Evolutionary conservation across 2,888 invertebrate species (phyloP).

Genomic region (Eupithecia abbreviata): DNA sequence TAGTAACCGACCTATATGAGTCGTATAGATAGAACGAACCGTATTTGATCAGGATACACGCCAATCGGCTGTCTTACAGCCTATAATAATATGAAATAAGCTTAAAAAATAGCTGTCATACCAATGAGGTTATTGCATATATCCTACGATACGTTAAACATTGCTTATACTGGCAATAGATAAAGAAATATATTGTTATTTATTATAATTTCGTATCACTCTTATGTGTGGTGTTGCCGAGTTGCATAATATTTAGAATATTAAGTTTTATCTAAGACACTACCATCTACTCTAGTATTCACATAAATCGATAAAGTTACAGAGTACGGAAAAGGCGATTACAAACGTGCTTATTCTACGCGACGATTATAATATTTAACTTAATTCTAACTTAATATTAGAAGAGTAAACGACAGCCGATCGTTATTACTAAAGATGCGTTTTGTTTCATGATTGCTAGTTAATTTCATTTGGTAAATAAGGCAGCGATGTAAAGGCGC

Average conservation of each 20-base stretch:
- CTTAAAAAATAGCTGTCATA: constrained; percentile 59
- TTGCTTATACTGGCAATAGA: constrained; percentile 72
- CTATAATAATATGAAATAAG: constrained; percentile 43
- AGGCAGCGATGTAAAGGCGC: constrained; percentile 29
- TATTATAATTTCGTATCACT: constrained; percentile 72
- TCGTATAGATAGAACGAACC: constrained; percentile 43
- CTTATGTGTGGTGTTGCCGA: constrained; percentile 79
- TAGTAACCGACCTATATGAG: constrained; percentile 50
- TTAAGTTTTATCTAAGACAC: constrained; percentile 80
- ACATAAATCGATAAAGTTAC: constrained; percentile 78
- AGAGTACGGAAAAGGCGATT: constrained; percentile 75
- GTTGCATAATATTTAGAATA: constrained; percentile 79
- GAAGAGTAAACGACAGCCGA: constrained; percentile 65
- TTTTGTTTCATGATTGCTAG: constrained; percentile 38
- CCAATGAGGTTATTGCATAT: constrained; percentile 59
- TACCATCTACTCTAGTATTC: constrained; percentile 81
- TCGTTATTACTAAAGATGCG: constrained; percentile 50
- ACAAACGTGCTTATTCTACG: constrained; percentile 72
- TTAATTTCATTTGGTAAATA: constrained; percentile 16
- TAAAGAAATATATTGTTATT: constrained; percentile 68
- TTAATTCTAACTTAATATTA: constrained; percentile 51
- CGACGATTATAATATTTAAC: constrained; percentile 49
- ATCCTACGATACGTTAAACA: constrained; percentile 65
- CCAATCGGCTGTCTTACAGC: constrained; percentile 71
- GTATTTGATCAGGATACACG: constrained; percentile 49